These are phyloP conservation scores for Hypselothyrea guttata DNA, from an alignment of 2,888 invertebrate genomes.

Conservation along the genomic window DNA sequence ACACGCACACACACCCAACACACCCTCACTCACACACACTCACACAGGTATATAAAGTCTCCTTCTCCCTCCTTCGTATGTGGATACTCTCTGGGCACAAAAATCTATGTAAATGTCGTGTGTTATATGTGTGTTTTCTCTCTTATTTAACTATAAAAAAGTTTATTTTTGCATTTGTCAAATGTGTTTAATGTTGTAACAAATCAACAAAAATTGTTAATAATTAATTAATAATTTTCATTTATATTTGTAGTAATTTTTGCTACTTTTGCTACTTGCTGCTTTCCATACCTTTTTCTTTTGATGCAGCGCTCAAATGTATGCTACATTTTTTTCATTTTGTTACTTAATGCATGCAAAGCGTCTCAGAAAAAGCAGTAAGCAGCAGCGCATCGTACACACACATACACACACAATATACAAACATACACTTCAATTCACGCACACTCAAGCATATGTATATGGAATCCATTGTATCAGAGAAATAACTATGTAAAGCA, in stretches of 20 bases:
- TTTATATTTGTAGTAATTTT: constrained; percentile 38
- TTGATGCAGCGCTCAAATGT: constrained; percentile 55
- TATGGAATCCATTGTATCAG: constrained; percentile 69
- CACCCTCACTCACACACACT: constrained; percentile 14
- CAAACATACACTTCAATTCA: constrained; percentile 11
- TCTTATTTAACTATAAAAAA: constrained; percentile 1
- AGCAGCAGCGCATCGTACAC: constrained; percentile 17
- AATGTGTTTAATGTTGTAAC: constrained; percentile 51
- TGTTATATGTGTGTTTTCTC: constrained; percentile 24
- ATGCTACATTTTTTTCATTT: constrained; percentile 61
- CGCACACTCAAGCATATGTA: constrained; percentile 48
- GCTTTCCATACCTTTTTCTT: constrained; percentile 36
- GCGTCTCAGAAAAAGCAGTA: constrained; percentile 39
- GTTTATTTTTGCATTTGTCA: constrained; percentile 45
- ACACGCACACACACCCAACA: constrained; percentile 7
- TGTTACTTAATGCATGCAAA: constrained; percentile 55
- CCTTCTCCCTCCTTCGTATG: not conserved
- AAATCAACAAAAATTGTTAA: constrained; percentile 11
- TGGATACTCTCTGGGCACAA: not conserved
- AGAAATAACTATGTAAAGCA: constrained; percentile 42
- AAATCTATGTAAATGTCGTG: constrained; percentile 28
- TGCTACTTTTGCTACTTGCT: constrained; percentile 45
- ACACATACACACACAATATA: constrained; percentile 17
- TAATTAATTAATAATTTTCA: constrained; percentile 15
- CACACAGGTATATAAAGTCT: constrained; percentile 3